Evolutionary conservation across 2,888 invertebrate genomes (phyloP).

Genomic region (Miltochrista miniata): DNA sequence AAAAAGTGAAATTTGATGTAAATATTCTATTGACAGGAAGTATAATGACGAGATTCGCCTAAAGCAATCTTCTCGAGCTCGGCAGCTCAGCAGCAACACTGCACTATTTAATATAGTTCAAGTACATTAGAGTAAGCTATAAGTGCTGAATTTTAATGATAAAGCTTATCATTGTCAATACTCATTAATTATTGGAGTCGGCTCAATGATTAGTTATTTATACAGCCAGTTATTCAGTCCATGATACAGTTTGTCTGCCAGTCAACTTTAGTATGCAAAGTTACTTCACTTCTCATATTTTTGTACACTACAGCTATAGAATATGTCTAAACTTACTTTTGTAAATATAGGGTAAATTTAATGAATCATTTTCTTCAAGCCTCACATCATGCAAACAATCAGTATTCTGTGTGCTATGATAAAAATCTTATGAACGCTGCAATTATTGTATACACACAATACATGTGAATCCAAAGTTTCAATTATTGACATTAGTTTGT

Average conservation of each 20-base stretch:
- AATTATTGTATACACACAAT: slow-evolving; percentile 24
- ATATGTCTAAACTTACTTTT: slow-evolving; percentile 52
- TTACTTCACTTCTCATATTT: slow-evolving; percentile 48
- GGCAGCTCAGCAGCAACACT: slow-evolving; percentile 34
- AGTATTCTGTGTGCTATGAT: slow-evolving; percentile 35
- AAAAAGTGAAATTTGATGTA: slow-evolving; percentile 36
- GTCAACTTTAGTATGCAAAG: slow-evolving; percentile 38
- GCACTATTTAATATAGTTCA: slow-evolving; percentile 45
- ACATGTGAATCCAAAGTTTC: slow-evolving; percentile 28
- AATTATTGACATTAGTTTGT: neutral
- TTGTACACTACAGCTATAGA: slow-evolving; percentile 58
- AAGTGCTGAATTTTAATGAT: slow-evolving; percentile 67
- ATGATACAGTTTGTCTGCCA: slow-evolving; percentile 53
- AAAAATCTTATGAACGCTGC: slow-evolving; percentile 19
- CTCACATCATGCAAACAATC: slow-evolving; percentile 45
- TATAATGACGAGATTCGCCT: slow-evolving; percentile 19
- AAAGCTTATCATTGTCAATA: slow-evolving; percentile 74
- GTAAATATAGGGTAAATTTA: slow-evolving; percentile 66
- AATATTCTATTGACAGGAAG: slow-evolving; percentile 29
- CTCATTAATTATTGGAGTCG: slow-evolving; percentile 65
- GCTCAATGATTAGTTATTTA: slow-evolving; percentile 59
- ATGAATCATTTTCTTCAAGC: slow-evolving; percentile 33
- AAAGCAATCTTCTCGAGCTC: slow-evolving; percentile 17
- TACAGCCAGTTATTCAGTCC: slow-evolving; percentile 40
- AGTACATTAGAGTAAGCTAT: slow-evolving; percentile 71